Base-by-base conservation (phyloP, 2,797 vertebrate species). In the Chiroxiphia lanceolata region DNA sequence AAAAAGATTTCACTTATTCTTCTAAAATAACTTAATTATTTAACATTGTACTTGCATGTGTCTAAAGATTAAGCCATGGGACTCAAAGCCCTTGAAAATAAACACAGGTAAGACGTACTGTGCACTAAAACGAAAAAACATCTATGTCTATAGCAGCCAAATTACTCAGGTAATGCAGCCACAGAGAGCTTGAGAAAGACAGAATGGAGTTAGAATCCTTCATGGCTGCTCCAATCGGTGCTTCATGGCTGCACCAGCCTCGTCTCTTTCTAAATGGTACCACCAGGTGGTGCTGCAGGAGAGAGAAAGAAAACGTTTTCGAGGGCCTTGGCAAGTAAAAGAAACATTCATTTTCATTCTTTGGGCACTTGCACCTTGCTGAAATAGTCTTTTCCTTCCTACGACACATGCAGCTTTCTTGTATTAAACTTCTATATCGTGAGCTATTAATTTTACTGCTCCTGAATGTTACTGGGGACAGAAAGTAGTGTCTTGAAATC, bases 271-370 rank as follows among this genome's bases (percentile, higher is more conserved):
- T 74, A 10, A 11, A 45, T 50, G 5, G 9, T 6, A 88, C 95
- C 97, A 96, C 94, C 90, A 96, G 98, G 94, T 97, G 98, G 97
- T 97, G 97, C 74, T 93, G 94, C 67, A 98, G 97, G 98, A 98
- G 95, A 96, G 90, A 94, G 53, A 95, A 95, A 85, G 50, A 94
- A 87, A 88, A 86, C 26, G 34, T 50, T 61, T 36, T 25, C 31
- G 9, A 5, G n/a, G 8, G 20, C 13, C 5, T 1, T 10, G 15
- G 10, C 40, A 6, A 31, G 34, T 11, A 4, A 4, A 2, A 3
- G 14, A 21, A 61, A 33, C 9, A 7, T 5, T 19, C 0, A 2
- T 47, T 44, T 65, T 53, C 26, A 1, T 6, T 16, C 23, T 74
- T 51, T 42, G 17, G 4, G 20, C 50, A 5, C 23, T 33, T 33